Base-by-base conservation (phyloP, 2,113 vertebrate species). In the Etheostoma cragini region DNA sequence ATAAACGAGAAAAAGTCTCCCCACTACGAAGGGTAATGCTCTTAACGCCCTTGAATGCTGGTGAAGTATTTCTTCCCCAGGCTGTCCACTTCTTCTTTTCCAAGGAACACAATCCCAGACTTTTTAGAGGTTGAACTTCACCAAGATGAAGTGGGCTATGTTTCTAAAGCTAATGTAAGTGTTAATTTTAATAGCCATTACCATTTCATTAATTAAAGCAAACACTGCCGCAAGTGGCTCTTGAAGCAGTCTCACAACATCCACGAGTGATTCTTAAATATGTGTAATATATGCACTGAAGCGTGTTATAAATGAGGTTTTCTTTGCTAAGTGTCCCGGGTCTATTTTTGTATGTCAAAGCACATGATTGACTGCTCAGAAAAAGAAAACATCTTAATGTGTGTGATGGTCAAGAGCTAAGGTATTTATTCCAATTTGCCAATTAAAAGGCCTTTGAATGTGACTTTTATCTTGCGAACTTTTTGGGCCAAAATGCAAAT, bases 321-420 rank as follows among this genome's bases (percentile, higher is more conserved):
- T 93, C 94, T 95, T 95, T 94, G 76, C 94, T 94, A 94, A 95
- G 94, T 94, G 92, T 93, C 92, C 79, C 73, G 2, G 49, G 84
- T 93, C 90, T 95, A 76, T 95, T 95, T 95, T 95, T 92, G 62
- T 92, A 95, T 94, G 94, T 95, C 94, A 95, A 75, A 89, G 86
- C 68, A 61, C 84, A 91, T 94, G 94, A 95, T 94, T 89, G 93
- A 95, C 94, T 94, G 92, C 85, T 1, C 85, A 64, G 90, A 90
- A 91, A 91, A 88, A 89, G 87, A 94, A 93, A 95, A 94, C 89
- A 90, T 50, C 89, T 92, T 94, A 94, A 93, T 88, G 84, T 38
- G 60, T 80, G 77, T 79, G 82, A 92, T 86, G 80, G 91, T 89
- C 85, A 85, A 87, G 72, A 89, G 65, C 73, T 79, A 71, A 80